A percentile compares a stretch with the other conserved stretches of the same genome.
Evolutionary conservation across 2,797 vertebrate species (phyloP).

Genomic region (Myoxocephalus aenaeus): DNA sequence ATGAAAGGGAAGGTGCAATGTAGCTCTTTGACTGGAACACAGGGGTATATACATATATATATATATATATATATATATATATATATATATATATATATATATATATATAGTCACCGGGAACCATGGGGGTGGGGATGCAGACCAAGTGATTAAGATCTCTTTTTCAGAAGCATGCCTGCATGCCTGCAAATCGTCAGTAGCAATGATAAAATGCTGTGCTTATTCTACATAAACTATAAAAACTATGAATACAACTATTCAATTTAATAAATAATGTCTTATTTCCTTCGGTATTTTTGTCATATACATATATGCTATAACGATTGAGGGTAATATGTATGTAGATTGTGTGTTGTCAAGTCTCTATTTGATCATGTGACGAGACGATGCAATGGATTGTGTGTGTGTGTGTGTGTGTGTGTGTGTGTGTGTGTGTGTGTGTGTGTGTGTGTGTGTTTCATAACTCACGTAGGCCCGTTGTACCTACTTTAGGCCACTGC

Average conservation of each 20-base stretch:
- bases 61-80: no score
- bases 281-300: not conserved
- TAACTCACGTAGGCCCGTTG: not conserved
- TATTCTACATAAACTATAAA: not conserved
- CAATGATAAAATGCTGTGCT: not conserved
- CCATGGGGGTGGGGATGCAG: not conserved
- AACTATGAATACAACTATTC: not conserved
- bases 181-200: not conserved
- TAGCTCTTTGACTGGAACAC: not conserved
- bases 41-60: not conserved
- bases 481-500: no score
- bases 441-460: not conserved
- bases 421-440: not conserved
- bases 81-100: no score
- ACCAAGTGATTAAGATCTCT: not conserved
- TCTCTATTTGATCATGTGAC: not conserved
- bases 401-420: not conserved
- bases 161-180: not conserved
- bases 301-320: not conserved
- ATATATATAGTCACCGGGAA: not conserved
- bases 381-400: not conserved
- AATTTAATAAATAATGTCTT: not conserved
- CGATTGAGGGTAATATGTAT: not conserved
- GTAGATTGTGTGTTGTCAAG: not conserved
- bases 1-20: constrained; percentile 6